Percentiles rank a stretch among this genome's conserved stretches.
phyloP scores from a whole-genome alignment of 2,113 vertebrate species.

The Cathartes aura region DNA sequence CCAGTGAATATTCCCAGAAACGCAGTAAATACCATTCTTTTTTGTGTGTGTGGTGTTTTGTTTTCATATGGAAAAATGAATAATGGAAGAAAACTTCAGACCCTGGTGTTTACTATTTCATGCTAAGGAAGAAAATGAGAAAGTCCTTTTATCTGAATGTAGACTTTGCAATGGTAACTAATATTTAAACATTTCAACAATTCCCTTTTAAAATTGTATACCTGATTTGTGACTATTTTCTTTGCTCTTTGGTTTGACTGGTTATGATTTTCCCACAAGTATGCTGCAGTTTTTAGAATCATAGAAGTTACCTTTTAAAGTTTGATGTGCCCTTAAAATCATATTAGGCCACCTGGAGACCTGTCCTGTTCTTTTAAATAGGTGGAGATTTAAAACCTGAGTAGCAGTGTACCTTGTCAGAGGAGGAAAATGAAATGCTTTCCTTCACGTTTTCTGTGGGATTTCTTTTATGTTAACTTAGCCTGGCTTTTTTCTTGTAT shows the following conservation, averaged over 20 bases:
- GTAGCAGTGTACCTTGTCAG: neutral
- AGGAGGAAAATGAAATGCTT: neutral
- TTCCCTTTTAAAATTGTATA: neutral
- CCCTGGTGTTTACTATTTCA: neutral
- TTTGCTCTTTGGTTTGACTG: neutral
- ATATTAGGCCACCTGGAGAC: neutral
- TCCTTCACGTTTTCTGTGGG: neutral
- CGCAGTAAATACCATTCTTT: slow-evolving; percentile 41
- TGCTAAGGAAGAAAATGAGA: neutral
- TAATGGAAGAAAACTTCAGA: neutral
- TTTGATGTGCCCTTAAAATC: neutral
- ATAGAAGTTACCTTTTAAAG: neutral
- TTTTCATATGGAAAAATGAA: neutral
- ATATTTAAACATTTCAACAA: neutral
- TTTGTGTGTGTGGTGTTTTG: neutral
- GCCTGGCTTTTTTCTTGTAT: neutral
- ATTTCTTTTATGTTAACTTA: neutral
- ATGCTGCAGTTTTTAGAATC: neutral
- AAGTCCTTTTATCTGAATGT: neutral
- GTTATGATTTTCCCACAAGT: neutral
- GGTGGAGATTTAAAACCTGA: neutral
- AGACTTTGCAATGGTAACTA: neutral
- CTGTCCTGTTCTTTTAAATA: neutral
- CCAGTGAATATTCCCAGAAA: slow-evolving; percentile 63
- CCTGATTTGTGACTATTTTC: neutral